phyloP scores from a whole-genome alignment of 1,140 invertebrate species.

The Eumeta japonica region DNA sequence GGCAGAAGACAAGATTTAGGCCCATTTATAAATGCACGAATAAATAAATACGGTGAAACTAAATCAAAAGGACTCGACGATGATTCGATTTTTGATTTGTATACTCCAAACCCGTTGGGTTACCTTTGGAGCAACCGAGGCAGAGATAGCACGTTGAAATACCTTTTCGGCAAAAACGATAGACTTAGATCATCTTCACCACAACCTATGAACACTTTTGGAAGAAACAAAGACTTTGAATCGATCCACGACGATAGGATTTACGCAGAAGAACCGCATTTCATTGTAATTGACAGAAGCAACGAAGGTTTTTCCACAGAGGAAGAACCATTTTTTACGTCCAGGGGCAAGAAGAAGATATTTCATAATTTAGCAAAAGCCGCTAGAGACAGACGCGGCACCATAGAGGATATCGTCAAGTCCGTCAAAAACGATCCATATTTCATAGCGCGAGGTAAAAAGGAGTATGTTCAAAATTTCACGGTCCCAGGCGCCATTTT shows the following conservation, averaged over 20 bases:
- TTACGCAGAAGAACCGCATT: conserved; percentile 45
- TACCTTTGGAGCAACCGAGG: conserved; percentile 34
- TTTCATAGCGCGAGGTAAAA: conserved; percentile 47
- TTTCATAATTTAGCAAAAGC: conserved; percentile 18
- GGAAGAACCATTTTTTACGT: conserved; percentile 44
- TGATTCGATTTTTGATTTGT: conserved; percentile 5
- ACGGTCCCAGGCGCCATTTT: conserved; percentile 18
- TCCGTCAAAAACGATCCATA: conserved; percentile 46
- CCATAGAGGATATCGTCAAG: conserved; percentile 42
- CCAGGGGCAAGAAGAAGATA: conserved; percentile 41
- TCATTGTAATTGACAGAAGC: conserved; percentile 41
- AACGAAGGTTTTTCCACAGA: conserved; percentile 31
- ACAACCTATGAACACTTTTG: too few relatives aligned
- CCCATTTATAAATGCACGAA: conserved; percentile 18
- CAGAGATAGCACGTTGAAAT: conserved; percentile 27
- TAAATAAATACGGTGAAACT: conserved; percentile 13
- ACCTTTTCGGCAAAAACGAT: too few relatives aligned
- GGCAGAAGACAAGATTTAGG: conserved; percentile 23
- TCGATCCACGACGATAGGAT: conserved; percentile 35
- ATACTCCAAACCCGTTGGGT: too few relatives aligned
- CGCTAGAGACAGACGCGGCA: conserved; percentile 32
- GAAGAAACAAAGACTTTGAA: conserved; percentile 20
- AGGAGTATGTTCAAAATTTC: conserved; percentile 20
- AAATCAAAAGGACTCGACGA: conserved; percentile 21
- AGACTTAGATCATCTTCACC: too few relatives aligned